phyloP scores from a whole-genome alignment of 1,140 invertebrate genomes.

The Cryptotermes secundus region DNA sequence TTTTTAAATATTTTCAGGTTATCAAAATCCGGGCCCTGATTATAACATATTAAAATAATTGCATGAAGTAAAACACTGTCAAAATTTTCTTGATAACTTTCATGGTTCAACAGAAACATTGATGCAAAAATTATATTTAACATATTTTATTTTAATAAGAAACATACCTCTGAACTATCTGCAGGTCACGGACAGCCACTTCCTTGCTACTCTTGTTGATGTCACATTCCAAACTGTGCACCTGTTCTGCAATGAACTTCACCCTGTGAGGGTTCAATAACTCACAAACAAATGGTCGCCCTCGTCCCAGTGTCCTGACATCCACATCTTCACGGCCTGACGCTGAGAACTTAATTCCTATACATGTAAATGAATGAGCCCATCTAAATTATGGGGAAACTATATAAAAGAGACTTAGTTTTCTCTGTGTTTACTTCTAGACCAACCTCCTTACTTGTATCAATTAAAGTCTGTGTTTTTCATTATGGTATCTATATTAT shows the following conservation, averaged over 20 bases:
- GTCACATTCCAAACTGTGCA: constrained; percentile 56
- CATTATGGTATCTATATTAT: too few relatives aligned
- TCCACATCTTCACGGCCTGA: constrained; percentile 95
- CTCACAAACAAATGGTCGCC: constrained; percentile 85
- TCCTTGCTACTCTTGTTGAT: constrained; percentile 64
- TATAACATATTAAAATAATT: too few relatives aligned
- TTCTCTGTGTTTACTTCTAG: too few relatives aligned
- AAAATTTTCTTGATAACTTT: neutral
- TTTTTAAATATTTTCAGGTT: too few relatives aligned
- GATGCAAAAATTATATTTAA: neutral
- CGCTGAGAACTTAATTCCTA: constrained; percentile 72
- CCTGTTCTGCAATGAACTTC: constrained; percentile 52
- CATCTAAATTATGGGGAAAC: too few relatives aligned
- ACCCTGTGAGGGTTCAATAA: constrained; percentile 66
- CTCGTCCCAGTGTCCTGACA: constrained; percentile 82
- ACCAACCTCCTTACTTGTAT: too few relatives aligned
- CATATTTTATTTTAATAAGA: neutral
- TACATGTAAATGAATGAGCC: neutral
- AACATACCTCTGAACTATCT: constrained; percentile 51
- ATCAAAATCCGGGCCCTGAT: too few relatives aligned
- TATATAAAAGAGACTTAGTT: too few relatives aligned
- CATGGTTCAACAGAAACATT: neutral
- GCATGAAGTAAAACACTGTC: too few relatives aligned
- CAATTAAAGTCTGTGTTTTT: too few relatives aligned
- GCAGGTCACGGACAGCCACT: constrained; percentile 56